phyloP scores from a whole-genome alignment of 2,888 invertebrate species.

The Microdon myrmicae region DNA sequence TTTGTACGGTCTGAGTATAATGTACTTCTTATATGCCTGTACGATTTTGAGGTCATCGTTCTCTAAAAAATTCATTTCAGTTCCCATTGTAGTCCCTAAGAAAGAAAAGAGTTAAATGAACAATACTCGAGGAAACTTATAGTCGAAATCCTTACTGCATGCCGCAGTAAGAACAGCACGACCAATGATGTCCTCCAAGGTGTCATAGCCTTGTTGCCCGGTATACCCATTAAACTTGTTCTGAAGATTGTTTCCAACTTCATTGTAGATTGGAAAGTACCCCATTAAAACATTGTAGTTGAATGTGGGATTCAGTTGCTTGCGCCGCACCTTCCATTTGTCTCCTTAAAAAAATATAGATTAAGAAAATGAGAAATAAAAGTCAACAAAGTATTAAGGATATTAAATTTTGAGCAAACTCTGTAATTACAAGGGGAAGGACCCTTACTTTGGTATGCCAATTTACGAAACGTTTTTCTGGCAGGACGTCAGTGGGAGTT shows the following conservation, averaged over 20 bases:
- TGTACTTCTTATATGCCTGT: conserved; percentile 60
- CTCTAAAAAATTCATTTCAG: conserved; percentile 60
- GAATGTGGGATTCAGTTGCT: conserved; percentile 63
- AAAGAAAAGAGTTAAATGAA: conserved; percentile 8
- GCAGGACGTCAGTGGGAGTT: no score
- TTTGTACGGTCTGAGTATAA: conserved; percentile 3
- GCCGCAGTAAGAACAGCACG: conserved; percentile 62
- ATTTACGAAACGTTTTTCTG: no score
- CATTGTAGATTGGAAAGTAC: conserved; percentile 61
- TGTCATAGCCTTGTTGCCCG: conserved; percentile 55
- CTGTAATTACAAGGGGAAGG: no score
- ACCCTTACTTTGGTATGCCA: no score
- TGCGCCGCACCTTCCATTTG: conserved; percentile 62
- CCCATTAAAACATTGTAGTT: conserved; percentile 60
- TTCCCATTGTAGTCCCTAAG: conserved; percentile 65
- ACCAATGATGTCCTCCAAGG: conserved; percentile 62
- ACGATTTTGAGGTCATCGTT: conserved; percentile 61
- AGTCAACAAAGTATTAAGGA: not conserved
- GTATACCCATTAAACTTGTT: conserved; percentile 55
- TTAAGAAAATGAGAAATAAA: conserved; percentile 1
- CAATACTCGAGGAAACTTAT: not conserved
- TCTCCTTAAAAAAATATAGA: conserved; percentile 54
- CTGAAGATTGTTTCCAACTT: conserved; percentile 59
- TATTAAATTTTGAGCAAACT: not conserved
- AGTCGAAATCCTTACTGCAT: conserved; percentile 61